These are phyloP conservation scores for Drosophila koepferae DNA, from an alignment of 2,888 invertebrate genomes.

Conservation along the genomic window DNA sequence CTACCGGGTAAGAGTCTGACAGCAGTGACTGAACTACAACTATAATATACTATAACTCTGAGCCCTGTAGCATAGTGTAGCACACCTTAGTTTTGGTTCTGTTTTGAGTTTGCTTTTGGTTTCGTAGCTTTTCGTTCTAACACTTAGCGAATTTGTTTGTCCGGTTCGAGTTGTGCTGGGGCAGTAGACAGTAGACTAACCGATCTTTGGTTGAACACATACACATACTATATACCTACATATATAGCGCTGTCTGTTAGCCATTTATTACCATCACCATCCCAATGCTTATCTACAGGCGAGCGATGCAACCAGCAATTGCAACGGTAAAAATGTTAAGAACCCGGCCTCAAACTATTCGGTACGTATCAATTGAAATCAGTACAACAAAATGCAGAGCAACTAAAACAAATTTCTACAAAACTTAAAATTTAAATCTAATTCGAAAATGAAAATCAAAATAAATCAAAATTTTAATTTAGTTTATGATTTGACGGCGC, in stretches of 20 bases:
- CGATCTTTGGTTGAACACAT: constrained; percentile 50
- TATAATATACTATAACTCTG: background rate
- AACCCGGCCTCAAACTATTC: constrained; percentile 85
- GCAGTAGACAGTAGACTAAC: constrained; percentile 67
- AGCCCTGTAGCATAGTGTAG: constrained; percentile 49
- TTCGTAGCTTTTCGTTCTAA: constrained; percentile 22
- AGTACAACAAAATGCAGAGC: constrained; percentile 72
- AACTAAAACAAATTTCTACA: constrained; percentile 3
- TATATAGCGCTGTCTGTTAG: constrained; percentile 48
- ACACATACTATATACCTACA: background rate
- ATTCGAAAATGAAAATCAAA: background rate
- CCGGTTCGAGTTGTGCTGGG: constrained; percentile 20
- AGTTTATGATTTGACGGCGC: constrained; percentile 2
- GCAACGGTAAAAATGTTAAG: constrained; percentile 85
- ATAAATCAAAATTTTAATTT: constrained; percentile 2
- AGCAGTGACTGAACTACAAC: background rate
- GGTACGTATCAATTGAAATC: constrained; percentile 86
- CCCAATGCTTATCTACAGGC: constrained; percentile 85
- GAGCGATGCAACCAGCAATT: constrained; percentile 84
- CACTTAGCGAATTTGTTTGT: constrained; percentile 31
- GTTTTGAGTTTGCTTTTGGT: constrained; percentile 19
- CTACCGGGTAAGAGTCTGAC: constrained; percentile 91
- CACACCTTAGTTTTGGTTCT: constrained; percentile 14
- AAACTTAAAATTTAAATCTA: background rate
- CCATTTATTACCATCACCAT: constrained; percentile 79